Evolutionary conservation across 1,140 invertebrate species (phyloP).

Genomic region (Whitmania pigra): DNA sequence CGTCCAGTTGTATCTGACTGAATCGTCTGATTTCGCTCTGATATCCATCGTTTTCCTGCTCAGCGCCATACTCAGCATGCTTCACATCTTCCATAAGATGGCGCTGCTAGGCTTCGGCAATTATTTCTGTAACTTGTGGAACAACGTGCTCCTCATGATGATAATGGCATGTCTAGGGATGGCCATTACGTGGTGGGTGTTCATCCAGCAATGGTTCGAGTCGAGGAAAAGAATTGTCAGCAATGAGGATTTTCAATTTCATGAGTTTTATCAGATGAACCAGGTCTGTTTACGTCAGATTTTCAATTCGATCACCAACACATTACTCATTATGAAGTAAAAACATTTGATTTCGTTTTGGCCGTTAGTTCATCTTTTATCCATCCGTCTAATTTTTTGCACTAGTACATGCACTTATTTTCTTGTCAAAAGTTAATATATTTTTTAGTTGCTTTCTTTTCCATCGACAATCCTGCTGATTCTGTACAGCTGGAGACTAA

Average conservation of each 20-base stretch:
- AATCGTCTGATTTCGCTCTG: neutral
- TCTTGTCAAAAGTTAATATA: no score
- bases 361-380: no score
- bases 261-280: constrained; percentile 4
- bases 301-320: no score
- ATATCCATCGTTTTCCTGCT: constrained; percentile 9
- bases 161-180: neutral
- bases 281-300: constrained; percentile 1
- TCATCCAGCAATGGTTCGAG: neutral
- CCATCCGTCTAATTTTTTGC: no score
- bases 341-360: no score
- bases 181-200: neutral
- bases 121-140: constrained; percentile 6
- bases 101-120: neutral
- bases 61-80: constrained; percentile 1
- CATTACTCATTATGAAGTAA: no score
- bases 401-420: no score
- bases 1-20: neutral
- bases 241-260: neutral
- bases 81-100: constrained; percentile 3
- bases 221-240: neutral
- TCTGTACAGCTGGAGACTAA: neutral
- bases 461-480: neutral
- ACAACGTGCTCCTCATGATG: neutral
- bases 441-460: neutral